phyloP scores from a whole-genome alignment of 1,140 invertebrate species.

The Macrosteles quadrilineatus region DNA sequence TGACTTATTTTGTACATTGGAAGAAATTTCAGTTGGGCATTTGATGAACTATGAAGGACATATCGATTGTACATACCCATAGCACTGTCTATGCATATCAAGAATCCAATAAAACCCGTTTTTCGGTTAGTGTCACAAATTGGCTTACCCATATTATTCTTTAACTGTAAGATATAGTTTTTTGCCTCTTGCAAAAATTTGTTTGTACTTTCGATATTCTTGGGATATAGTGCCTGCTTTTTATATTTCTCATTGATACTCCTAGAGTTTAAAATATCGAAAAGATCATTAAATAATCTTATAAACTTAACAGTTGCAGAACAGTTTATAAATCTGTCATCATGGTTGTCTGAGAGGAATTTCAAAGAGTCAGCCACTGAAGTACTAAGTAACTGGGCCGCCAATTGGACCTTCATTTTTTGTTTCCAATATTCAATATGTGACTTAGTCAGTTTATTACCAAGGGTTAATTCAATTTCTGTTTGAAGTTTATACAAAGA shows the following conservation, averaged over 20 bases:
- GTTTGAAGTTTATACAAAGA: conserved; percentile 42
- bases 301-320: conserved; percentile 13
- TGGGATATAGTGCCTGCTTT: no score
- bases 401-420: conserved; percentile 48
- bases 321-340: conserved; percentile 1
- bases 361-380: conserved; percentile 40
- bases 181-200: no score
- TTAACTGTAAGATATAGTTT: no score
- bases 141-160: no score
- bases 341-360: conserved; percentile 32
- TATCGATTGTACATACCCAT: conserved; percentile 16
- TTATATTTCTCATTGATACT: no score
- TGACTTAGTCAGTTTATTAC: conserved; percentile 43
- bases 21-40: conserved; percentile 31
- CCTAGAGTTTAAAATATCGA: no score
- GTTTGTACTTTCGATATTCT: no score
- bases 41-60: neutral
- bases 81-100: conserved; percentile 21
- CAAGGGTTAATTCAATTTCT: conserved; percentile 41
- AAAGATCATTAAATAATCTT: neutral
- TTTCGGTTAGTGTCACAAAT: no score
- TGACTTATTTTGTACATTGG: conserved; percentile 38
- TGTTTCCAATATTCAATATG: conserved; percentile 45
- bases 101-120: no score
- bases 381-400: conserved; percentile 45